These are phyloP conservation scores for Amphilophus citrinellus DNA, from an alignment of 2,113 vertebrate genomes.

Conservation along the genomic window DNA sequence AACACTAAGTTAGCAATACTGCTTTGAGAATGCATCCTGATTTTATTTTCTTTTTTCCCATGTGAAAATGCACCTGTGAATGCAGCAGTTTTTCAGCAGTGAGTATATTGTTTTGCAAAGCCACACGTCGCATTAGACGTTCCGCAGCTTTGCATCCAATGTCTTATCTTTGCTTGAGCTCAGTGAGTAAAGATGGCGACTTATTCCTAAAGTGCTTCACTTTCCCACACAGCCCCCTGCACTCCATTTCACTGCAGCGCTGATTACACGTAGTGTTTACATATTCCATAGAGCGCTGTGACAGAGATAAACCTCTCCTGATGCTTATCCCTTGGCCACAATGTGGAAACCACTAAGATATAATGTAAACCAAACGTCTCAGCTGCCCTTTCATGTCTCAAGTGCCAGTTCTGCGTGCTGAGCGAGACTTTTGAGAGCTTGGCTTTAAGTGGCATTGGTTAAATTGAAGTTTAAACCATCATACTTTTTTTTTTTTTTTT, in stretches of 20 bases:
- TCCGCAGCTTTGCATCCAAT: slow-evolving; percentile 23
- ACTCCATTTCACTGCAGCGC: slow-evolving; percentile 63
- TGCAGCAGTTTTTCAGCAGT: background rate
- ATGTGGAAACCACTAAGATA: slow-evolving; percentile 81
- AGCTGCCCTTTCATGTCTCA: slow-evolving; percentile 79
- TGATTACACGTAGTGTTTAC: slow-evolving; percentile 82
- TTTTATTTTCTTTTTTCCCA: background rate
- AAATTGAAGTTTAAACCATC: slow-evolving; percentile 48
- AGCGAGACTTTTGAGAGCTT: slow-evolving; percentile 62
- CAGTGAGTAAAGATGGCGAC: slow-evolving; percentile 56
- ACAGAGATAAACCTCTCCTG: slow-evolving; percentile 80
- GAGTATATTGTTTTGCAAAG: background rate
- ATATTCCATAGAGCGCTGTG: slow-evolving; percentile 79
- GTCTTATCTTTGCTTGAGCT: slow-evolving; percentile 52
- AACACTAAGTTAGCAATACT: slow-evolving; percentile 12
- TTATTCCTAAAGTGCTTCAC: slow-evolving; percentile 62
- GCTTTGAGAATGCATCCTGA: background rate
- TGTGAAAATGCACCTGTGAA: background rate
- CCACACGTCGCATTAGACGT: background rate
- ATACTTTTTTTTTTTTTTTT: slow-evolving; percentile 2
- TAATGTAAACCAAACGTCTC: slow-evolving; percentile 80
- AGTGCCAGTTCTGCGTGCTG: slow-evolving; percentile 71
- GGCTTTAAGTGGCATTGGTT: slow-evolving; percentile 59
- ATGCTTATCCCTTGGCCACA: slow-evolving; percentile 82
- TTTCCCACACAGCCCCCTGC: slow-evolving; percentile 52